Percentiles rank a stretch among this genome's conserved stretches.
Evolutionary conservation across 2,797 vertebrate species (phyloP).

Genomic region (Hydrophis major): DNA sequence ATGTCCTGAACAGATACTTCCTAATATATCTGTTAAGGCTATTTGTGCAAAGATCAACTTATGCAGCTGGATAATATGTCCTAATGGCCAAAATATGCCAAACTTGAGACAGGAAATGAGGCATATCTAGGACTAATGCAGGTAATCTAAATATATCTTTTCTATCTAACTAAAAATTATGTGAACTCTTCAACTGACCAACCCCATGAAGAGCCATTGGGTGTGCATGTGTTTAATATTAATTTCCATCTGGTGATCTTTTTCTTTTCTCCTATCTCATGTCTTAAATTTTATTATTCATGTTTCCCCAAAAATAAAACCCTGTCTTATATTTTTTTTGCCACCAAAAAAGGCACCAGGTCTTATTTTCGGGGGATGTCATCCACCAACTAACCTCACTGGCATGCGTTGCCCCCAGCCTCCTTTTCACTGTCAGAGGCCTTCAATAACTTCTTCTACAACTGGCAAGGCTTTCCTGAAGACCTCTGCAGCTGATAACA

Average conservation of each 20-base stretch:
- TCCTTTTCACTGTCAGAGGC: too few species aligned
- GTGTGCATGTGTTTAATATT: background rate
- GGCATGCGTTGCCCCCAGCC: too few species aligned
- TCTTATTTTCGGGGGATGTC: too few species aligned
- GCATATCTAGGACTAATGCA: background rate
- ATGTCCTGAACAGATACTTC: background rate
- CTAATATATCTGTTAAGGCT: background rate
- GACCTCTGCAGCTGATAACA: too few species aligned
- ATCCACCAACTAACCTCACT: too few species aligned
- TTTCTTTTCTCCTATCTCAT: background rate
- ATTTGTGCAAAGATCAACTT: background rate
- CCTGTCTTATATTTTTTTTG: too few species aligned
- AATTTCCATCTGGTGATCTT: background rate
- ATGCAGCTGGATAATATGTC: background rate
- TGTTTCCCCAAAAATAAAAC: too few species aligned
- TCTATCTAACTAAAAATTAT: background rate
- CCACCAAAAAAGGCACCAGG: too few species aligned
- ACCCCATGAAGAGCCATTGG: background rate
- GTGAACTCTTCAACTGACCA: background rate
- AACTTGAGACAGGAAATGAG: background rate
- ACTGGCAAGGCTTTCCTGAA: too few species aligned
- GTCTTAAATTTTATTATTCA: background rate
- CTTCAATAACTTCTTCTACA: too few species aligned
- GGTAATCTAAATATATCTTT: background rate
- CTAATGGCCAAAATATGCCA: background rate